A percentile compares a stretch with the other conserved stretches of the same genome.
Conservation (phyloP, 1,140 invertebrate genomes). For the Caligus rogercresseyi region DNA sequence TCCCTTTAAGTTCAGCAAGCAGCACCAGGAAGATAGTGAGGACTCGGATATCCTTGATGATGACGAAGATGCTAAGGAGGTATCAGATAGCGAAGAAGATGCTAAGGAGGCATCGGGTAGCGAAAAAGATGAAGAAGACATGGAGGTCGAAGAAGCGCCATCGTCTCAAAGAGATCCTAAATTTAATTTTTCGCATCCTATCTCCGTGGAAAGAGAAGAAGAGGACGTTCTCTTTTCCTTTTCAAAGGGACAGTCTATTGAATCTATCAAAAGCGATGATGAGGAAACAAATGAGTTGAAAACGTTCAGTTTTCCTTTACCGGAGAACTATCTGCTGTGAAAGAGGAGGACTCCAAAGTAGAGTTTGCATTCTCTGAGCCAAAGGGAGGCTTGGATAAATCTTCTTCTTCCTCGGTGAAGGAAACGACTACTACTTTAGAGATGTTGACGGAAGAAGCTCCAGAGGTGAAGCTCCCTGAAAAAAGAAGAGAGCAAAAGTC, state of each 20-base stretch:
- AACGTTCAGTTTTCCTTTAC: neutral
- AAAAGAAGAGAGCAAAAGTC: neutral
- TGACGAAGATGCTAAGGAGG: neutral
- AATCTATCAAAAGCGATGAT: neutral
- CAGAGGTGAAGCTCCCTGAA: neutral
- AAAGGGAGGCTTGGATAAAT: too few relatives aligned
- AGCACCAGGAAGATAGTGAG: too few relatives aligned
- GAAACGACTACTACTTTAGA: neutral
- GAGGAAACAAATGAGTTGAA: neutral
- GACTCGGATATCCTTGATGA: too few relatives aligned
- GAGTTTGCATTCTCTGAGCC: too few relatives aligned
- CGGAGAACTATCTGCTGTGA: neutral
- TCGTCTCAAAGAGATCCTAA: neutral
- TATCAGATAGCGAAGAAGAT: neutral
- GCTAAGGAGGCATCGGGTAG: neutral
- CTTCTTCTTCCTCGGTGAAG: neutral
- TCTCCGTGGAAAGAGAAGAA: neutral
- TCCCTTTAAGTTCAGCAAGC: neutral
- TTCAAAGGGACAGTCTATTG: neutral
- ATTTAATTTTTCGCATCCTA: neutral
- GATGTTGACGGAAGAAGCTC: too few relatives aligned
- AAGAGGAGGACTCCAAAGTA: too few relatives aligned
- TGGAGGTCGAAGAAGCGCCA: neutral
- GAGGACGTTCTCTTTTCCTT: neutral
- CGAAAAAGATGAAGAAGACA: neutral